Percentiles rank a stretch among this genome's conserved stretches.
These are phyloP conservation scores for Drosophila kanekoi DNA, from an alignment of 2,888 invertebrate genomes.

Conservation along the genomic window DNA sequence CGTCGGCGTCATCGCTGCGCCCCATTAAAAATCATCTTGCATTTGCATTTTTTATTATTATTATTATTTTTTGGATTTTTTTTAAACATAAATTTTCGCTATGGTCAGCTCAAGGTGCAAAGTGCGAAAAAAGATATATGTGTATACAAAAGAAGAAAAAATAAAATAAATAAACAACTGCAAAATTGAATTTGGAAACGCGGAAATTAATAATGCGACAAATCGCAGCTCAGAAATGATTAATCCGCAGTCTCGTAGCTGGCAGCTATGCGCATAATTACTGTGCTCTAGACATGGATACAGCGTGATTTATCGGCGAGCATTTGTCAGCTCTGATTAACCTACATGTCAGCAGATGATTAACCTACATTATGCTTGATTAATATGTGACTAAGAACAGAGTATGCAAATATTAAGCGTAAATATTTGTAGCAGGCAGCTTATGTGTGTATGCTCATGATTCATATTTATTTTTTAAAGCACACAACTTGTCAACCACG, in stretches of 20 bases:
- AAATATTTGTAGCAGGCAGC: too few species aligned
- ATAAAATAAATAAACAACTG: constrained; percentile 21
- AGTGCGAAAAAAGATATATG: constrained; percentile 12
- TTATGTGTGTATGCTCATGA: too few species aligned
- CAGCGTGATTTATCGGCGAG: too few species aligned
- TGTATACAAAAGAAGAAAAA: neutral
- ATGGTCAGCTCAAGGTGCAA: constrained; percentile 16
- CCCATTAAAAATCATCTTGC: constrained; percentile 50
- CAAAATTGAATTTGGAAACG: constrained; percentile 25
- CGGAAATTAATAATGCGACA: constrained; percentile 31
- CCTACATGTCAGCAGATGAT: too few species aligned
- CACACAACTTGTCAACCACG: too few species aligned
- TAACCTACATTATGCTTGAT: too few species aligned
- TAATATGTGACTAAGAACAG: too few species aligned
- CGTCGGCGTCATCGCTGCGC: constrained; percentile 25
- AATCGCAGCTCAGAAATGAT: constrained; percentile 7
- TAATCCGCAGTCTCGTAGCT: constrained; percentile 3
- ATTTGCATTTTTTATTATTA: constrained; percentile 50
- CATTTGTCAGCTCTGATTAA: too few species aligned
- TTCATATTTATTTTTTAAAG: too few species aligned
- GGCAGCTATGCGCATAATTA: neutral
- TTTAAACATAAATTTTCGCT: constrained; percentile 14
- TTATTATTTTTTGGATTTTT: constrained; percentile 8
- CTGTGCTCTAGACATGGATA: too few species aligned
- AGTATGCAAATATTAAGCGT: too few species aligned